Evolutionary conservation across 2,113 vertebrate species (phyloP).

Genomic region (Thinocorus orbignyianus): DNA sequence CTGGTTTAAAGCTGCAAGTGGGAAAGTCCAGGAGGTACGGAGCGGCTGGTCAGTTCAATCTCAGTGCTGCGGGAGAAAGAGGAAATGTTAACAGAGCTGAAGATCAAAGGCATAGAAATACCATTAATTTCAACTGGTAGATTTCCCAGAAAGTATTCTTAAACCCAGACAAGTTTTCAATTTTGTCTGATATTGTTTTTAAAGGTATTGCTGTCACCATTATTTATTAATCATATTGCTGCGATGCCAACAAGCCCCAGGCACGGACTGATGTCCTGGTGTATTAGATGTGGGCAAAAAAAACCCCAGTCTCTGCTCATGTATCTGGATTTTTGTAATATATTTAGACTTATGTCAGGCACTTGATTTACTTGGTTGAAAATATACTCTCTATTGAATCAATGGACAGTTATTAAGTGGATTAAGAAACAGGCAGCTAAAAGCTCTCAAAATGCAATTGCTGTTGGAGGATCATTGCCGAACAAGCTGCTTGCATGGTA

Average conservation of each 20-base stretch:
- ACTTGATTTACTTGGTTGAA: not conserved
- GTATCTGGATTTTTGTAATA: not conserved
- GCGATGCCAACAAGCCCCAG: not conserved
- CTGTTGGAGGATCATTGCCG: not conserved
- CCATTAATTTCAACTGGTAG: not conserved
- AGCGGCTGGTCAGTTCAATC: accelerated
- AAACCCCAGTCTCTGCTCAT: not conserved
- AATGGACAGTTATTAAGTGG: constrained; percentile 31
- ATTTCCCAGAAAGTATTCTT: not conserved
- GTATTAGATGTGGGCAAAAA: not conserved
- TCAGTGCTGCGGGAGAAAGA: not conserved
- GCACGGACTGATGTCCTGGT: not conserved
- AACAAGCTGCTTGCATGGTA: not conserved
- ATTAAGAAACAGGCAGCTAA: constrained; percentile 33
- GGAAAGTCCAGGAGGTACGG: not conserved
- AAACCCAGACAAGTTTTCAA: accelerated
- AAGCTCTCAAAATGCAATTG: not conserved
- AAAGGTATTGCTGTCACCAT: not conserved
- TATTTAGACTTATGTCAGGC: not conserved
- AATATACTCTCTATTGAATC: not conserved
- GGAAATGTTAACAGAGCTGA: not conserved
- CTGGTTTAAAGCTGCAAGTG: not conserved
- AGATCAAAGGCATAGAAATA: not conserved
- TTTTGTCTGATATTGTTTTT: not conserved
- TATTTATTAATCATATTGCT: not conserved